Evolutionary conservation across 2,797 vertebrate species (phyloP).

Genomic region (Cyprinella venusta): DNA sequence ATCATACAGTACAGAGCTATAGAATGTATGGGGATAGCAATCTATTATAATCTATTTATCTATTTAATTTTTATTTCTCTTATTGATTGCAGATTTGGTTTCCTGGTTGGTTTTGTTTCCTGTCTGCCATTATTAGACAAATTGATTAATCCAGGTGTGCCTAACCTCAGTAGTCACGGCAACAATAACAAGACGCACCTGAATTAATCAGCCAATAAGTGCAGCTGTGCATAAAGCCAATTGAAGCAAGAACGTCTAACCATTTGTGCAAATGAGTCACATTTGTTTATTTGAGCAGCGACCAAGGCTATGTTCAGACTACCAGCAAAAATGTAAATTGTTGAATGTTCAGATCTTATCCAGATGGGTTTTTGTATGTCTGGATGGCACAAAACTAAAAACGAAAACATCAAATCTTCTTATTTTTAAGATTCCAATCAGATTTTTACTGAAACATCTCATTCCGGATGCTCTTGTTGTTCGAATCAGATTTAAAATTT

Average conservation of each 20-base stretch:
- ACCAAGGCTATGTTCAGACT: background rate
- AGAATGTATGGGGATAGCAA: background rate
- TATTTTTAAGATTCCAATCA: background rate
- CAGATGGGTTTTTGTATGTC: background rate
- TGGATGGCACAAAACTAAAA: too few species aligned
- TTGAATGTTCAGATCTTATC: background rate
- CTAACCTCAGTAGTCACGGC: too few species aligned
- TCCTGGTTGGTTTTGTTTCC: background rate
- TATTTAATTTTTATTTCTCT: background rate
- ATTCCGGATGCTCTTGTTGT: background rate
- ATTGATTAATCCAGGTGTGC: too few species aligned
- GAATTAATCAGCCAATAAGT: too few species aligned
- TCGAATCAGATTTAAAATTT: background rate
- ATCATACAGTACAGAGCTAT: too few species aligned
- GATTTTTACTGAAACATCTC: background rate
- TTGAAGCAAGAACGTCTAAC: background rate
- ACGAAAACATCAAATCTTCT: too few species aligned
- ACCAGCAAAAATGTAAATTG: background rate
- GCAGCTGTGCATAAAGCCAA: too few species aligned
- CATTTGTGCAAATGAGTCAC: slow-evolving; percentile 4
- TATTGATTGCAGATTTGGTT: background rate
- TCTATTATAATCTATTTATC: too few species aligned
- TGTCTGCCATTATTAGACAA: too few species aligned
- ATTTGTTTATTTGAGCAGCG: background rate
- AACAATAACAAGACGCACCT: too few species aligned